Conservation (phyloP, 2,888 invertebrate genomes). For the Scotopteryx bipunctaria region DNA sequence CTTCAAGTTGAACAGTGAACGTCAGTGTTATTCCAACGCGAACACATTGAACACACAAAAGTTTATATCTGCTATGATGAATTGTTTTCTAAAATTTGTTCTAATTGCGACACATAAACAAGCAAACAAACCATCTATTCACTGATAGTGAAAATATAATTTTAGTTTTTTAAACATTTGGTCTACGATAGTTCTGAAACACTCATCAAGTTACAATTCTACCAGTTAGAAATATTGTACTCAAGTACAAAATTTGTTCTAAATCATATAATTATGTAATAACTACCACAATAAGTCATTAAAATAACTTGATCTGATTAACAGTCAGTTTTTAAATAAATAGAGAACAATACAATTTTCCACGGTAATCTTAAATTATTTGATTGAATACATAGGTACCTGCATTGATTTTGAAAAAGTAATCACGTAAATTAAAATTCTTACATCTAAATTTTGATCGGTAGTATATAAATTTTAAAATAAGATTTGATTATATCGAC, state of each 20-base stretch:
- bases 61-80: no score
- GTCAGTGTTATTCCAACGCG: no score
- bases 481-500: slow-evolving; percentile 32
- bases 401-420: slow-evolving; percentile 30
- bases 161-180: background rate
- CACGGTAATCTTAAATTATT: slow-evolving; percentile 16
- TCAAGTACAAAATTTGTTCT: slow-evolving; percentile 1
- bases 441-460: slow-evolving; percentile 35
- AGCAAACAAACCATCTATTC: background rate
- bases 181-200: background rate
- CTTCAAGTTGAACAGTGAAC: no score
- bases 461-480: slow-evolving; percentile 29
- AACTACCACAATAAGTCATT: background rate
- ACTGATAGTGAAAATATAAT: background rate
- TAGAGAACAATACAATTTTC: slow-evolving; percentile 2
- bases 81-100: no score
- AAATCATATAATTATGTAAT: background rate
- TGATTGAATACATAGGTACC: slow-evolving; percentile 20
- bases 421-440: slow-evolving; percentile 29
- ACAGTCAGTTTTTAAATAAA: slow-evolving; percentile 4
- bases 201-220: background rate
- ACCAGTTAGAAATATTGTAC: background rate
- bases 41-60: no score
- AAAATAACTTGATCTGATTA: background rate
- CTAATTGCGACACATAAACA: no score